These are phyloP conservation scores for Babylonia areolata DNA, from an alignment of 1,140 invertebrate genomes.

Conservation along the genomic window DNA sequence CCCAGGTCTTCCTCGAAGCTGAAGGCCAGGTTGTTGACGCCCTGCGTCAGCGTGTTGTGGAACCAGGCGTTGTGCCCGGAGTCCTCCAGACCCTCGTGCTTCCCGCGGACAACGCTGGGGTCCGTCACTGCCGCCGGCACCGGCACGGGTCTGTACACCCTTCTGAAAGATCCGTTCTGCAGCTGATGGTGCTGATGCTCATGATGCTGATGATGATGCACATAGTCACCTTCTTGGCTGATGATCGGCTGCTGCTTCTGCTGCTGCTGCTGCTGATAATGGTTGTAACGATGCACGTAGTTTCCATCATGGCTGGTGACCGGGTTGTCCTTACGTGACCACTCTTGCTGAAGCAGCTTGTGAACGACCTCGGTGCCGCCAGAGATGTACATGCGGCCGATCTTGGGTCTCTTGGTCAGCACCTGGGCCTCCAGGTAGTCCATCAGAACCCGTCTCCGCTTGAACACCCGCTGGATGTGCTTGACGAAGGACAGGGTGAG, in stretches of 20 bases:
- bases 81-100: neutral
- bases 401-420: neutral
- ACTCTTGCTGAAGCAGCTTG: too few species aligned
- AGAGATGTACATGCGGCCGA: slow-evolving; percentile 23
- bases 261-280: too few species aligned
- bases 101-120: neutral
- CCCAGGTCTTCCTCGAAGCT: slow-evolving; percentile 24
- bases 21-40: slow-evolving; percentile 8
- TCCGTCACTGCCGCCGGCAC: neutral
- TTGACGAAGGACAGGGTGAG: slow-evolving; percentile 29
- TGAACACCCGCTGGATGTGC: slow-evolving; percentile 4
- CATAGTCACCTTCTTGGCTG: neutral
- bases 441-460: slow-evolving; percentile 20
- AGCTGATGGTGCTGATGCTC: too few species aligned
- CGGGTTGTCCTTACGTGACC: neutral
- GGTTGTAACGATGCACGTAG: neutral
- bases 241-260: neutral
- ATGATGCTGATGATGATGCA: neutral
- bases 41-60: neutral
- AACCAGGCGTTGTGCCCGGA: neutral
- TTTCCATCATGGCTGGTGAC: neutral
- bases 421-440: slow-evolving; percentile 30
- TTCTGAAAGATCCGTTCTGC: neutral
- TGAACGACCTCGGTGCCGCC: neutral
- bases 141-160: neutral